These are phyloP conservation scores for Brachypalpus laphriformis DNA, from an alignment of 2,888 invertebrate genomes.

Conservation along the genomic window DNA sequence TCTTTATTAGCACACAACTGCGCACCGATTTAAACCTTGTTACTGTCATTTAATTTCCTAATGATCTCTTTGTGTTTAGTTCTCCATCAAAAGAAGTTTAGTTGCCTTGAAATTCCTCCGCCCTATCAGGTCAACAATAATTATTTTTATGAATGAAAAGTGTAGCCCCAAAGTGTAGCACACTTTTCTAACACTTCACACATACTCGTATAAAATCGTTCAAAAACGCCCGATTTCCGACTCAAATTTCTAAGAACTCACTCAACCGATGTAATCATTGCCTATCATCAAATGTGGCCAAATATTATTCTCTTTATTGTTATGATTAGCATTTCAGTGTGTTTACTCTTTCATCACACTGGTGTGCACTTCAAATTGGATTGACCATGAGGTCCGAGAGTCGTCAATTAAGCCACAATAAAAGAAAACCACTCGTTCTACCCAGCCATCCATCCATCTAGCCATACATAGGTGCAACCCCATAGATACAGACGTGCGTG, in stretches of 20 bases:
- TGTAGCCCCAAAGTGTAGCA: not conserved
- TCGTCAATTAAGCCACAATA: constrained; percentile 61
- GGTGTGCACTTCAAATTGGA: constrained; percentile 56
- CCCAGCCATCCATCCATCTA: constrained; percentile 5
- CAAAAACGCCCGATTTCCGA: not conserved
- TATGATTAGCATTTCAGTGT: constrained; percentile 57
- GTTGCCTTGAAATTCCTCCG: not conserved
- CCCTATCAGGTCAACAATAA: too few species aligned
- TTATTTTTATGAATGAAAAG: not conserved
- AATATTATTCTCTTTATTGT: constrained; percentile 40
- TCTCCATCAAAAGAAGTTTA: not conserved
- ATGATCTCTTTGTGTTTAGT: not conserved
- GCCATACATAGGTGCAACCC: not conserved
- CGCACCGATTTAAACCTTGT: not conserved
- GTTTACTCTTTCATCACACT: constrained; percentile 46
- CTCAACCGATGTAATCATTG: constrained; percentile 3
- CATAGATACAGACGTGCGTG: not conserved
- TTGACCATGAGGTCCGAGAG: constrained; percentile 62
- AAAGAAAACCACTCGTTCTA: constrained; percentile 42
- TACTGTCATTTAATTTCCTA: not conserved
- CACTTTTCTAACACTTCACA: not conserved
- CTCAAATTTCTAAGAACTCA: not conserved
- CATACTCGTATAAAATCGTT: too few species aligned
- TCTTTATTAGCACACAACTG: too few species aligned
- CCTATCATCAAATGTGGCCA: constrained; percentile 23